Conservation (phyloP, 2,888 invertebrate species). For the Steinernema scapterisci region DNA sequence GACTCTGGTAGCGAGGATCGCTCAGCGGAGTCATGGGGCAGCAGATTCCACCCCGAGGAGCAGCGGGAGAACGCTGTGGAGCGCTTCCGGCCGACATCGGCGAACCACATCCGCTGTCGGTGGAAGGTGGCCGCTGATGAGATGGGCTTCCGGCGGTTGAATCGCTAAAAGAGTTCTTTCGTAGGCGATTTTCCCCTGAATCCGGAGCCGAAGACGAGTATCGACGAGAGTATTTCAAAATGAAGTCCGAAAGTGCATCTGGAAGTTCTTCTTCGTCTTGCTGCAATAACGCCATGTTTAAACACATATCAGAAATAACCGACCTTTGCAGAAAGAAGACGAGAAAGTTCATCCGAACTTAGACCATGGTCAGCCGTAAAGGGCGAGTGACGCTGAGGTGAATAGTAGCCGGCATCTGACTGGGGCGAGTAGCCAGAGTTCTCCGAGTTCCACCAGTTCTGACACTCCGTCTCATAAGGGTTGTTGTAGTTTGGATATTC, state of each 20-base stretch:
- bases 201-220: slow-evolving; percentile 36
- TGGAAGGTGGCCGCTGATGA: slow-evolving; percentile 46
- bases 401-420: slow-evolving; percentile 17
- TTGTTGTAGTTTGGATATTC: slow-evolving; percentile 28
- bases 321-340: slow-evolving; percentile 36
- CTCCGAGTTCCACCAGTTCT: slow-evolving; percentile 24
- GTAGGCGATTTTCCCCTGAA: slow-evolving; percentile 23
- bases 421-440: slow-evolving; percentile 18
- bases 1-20: slow-evolving; percentile 14
- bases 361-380: slow-evolving; percentile 33
- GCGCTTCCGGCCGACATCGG: slow-evolving; percentile 63
- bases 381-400: slow-evolving; percentile 21
- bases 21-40: slow-evolving; percentile 32
- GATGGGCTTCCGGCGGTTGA: slow-evolving; percentile 35
- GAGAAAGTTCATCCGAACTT: slow-evolving; percentile 34
- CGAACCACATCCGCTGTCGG: slow-evolving; percentile 60
- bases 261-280: slow-evolving; percentile 54
- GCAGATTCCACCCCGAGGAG: slow-evolving; percentile 53
- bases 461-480: slow-evolving; percentile 25
- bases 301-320: background rate
- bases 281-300: background rate
- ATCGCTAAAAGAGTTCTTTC: slow-evolving; percentile 14
- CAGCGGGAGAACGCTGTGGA: slow-evolving; percentile 56
- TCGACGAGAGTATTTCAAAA: slow-evolving; percentile 64
- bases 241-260: slow-evolving; percentile 66